phyloP scores from a whole-genome alignment of 1,140 invertebrate species.

The Micrasema longulum region DNA sequence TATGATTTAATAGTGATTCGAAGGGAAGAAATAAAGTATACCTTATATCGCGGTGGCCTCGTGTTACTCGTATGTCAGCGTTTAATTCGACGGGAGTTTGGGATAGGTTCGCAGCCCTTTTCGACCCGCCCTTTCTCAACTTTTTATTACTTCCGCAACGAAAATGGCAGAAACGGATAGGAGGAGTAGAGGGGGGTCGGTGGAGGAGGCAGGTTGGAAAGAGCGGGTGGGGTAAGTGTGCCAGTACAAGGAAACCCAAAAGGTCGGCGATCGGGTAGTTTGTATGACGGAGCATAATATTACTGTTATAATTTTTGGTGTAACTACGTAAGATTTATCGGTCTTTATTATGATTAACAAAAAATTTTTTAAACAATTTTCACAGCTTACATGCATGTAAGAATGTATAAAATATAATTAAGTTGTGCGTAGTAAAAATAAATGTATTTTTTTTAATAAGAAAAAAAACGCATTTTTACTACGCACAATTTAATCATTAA shows the following conservation, averaged over 20 bases:
- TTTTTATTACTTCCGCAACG: conserved; percentile 33
- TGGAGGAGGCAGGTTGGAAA: conserved; percentile 1
- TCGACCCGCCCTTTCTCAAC: conserved; percentile 30
- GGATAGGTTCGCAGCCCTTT: conserved; percentile 23
- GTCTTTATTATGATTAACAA: too few species aligned
- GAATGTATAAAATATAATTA: too few species aligned
- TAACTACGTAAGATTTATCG: too few species aligned
- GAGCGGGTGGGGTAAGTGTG: conserved; percentile 8
- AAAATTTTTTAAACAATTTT: too few species aligned
- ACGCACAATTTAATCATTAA: too few species aligned
- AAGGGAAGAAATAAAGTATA: too few species aligned
- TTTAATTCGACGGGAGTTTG: neutral
- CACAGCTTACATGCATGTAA: too few species aligned
- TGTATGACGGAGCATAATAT: neutral
- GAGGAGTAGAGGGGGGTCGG: too few species aligned
- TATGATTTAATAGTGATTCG: too few species aligned
- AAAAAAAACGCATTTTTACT: too few species aligned
- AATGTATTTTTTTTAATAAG: too few species aligned
- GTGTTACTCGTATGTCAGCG: neutral
- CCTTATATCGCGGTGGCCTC: neutral
- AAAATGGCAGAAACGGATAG: conserved; percentile 30
- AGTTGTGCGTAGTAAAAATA: too few species aligned
- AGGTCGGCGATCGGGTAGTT: conserved; percentile 28
- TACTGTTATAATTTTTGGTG: neutral
- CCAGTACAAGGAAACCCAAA: conserved; percentile 1